phyloP scores from a whole-genome alignment of 1,140 invertebrate species.

The Battus philenor region DNA sequence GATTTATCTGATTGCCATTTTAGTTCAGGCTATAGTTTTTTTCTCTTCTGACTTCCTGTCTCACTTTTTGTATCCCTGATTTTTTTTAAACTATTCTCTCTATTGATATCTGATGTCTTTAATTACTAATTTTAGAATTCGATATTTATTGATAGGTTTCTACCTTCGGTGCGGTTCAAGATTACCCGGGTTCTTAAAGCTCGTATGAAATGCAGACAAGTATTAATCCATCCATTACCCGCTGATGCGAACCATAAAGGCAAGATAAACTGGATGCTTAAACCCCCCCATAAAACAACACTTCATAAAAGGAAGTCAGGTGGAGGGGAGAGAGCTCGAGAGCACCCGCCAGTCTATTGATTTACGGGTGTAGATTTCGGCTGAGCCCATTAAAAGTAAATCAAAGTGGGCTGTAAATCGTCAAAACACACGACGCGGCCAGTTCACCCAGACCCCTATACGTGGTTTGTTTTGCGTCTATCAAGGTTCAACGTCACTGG shows the following conservation, averaged over 20 bases:
- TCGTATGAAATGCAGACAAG: background rate
- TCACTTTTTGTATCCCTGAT: no score
- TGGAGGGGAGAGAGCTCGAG: conserved; percentile 12
- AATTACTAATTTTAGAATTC: no score
- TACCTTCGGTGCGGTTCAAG: no score
- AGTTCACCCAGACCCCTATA: conserved; percentile 1
- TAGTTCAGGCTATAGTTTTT: no score
- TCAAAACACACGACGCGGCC: conserved; percentile 21
- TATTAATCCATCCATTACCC: conserved; percentile 1
- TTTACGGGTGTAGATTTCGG: conserved; percentile 34
- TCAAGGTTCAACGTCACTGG: conserved; percentile 1
- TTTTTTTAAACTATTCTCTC: no score
- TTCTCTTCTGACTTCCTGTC: no score
- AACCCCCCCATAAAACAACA: conserved; percentile 2
- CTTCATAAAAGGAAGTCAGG: conserved; percentile 21
- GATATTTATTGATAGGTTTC: no score
- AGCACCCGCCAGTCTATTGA: conserved; percentile 32
- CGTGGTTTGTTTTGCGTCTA: background rate
- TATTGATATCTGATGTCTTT: no score
- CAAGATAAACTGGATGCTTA: background rate
- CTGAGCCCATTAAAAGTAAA: conserved; percentile 20
- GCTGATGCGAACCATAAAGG: conserved; percentile 1
- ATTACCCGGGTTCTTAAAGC: no score
- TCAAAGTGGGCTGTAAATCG: conserved; percentile 32
- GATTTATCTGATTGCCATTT: no score